Evolutionary conservation across 2,113 vertebrate species (phyloP), one percentile per base, ranked within the genome.

Genomic region (Albula goreensis): DNA sequence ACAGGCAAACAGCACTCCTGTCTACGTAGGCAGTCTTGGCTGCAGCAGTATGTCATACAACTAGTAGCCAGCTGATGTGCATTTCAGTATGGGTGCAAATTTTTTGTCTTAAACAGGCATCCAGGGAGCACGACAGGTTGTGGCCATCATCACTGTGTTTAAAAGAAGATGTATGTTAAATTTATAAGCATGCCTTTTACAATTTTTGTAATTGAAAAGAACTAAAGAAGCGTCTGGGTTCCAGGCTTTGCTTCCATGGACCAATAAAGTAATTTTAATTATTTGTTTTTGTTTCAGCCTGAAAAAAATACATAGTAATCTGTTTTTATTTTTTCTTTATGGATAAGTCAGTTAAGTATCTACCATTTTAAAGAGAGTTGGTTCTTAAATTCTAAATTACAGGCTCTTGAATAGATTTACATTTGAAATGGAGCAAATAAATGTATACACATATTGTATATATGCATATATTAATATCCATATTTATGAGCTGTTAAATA

Each of bases 271-370:
- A 70, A 51, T 80, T 49, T 81, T 53, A 52, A 84, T 53, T 7
- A 70, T 63, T 25, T 87, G 9, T 56, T 52, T 79, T 81, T 87
- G 63, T 66, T 85, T 70, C 78, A 85, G 66, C 84, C 78, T 78
- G 31, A 41, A 41, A 79, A 78, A 53, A 74, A 57, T n/a, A 19
- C 80, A 74, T 81, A 84, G 66, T 56, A 81, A 80, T 77, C 51
- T 82, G 52, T 51, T 82, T n/a, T 31, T 63, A 25, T 82, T 70
- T 63, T 74, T 79, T 50, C 57, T 81, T 49, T 51, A 87, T 80
- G 82, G 31, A 41, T 22, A 83, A 60, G 57, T 74, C 25, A 74
- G 31, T 10, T 0, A 8, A 9, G 10, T 10, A 11, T 25, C 9
- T 74, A 10, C n/a, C 9, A 25, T 74, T 25, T 10, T 8, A 31